A percentile compares a stretch with the other conserved stretches of the same genome.
phyloP scores from a whole-genome alignment of 2,797 vertebrate species.

The Lophotriccus pileatus region DNA sequence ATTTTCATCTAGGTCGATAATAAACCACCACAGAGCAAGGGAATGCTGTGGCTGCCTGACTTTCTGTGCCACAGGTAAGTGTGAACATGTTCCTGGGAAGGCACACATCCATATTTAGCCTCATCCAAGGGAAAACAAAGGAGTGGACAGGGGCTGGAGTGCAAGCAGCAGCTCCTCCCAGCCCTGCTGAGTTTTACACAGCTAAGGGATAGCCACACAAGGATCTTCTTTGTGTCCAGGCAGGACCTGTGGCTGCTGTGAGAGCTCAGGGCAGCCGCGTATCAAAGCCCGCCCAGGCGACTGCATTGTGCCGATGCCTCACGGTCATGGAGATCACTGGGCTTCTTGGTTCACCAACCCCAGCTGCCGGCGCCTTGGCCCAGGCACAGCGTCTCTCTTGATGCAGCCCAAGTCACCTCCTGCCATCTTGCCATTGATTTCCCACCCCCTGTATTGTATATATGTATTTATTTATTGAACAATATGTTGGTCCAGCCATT shows the following conservation, averaged over 20 bases:
- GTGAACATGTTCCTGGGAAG: background rate
- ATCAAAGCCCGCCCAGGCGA: background rate
- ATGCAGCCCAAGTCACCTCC: background rate
- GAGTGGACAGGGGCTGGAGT: background rate
- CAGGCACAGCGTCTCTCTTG: background rate
- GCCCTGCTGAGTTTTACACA: background rate
- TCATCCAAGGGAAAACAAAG: background rate
- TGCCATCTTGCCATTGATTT: background rate
- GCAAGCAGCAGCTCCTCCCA: background rate
- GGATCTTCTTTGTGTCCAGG: slow-evolving; percentile 33
- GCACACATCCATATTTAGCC: background rate
- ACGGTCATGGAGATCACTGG: slow-evolving; percentile 17
- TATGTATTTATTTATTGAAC: slow-evolving; percentile 21
- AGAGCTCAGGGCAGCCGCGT: background rate
- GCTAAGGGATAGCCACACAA: background rate
- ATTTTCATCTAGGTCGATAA: background rate
- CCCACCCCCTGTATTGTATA: background rate
- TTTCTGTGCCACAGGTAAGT: background rate
- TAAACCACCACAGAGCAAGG: accelerated
- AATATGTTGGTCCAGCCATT: background rate
- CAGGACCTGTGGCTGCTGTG: background rate
- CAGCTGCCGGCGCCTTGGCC: slow-evolving; percentile 28
- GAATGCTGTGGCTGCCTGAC: background rate
- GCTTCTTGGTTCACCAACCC: slow-evolving; percentile 59
- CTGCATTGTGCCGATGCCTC: slow-evolving; percentile 7